A percentile compares a stretch with the other conserved stretches of the same genome.
Evolutionary conservation across 2,797 vertebrate species (phyloP).

Genomic region (Taeniopygia guttata): DNA sequence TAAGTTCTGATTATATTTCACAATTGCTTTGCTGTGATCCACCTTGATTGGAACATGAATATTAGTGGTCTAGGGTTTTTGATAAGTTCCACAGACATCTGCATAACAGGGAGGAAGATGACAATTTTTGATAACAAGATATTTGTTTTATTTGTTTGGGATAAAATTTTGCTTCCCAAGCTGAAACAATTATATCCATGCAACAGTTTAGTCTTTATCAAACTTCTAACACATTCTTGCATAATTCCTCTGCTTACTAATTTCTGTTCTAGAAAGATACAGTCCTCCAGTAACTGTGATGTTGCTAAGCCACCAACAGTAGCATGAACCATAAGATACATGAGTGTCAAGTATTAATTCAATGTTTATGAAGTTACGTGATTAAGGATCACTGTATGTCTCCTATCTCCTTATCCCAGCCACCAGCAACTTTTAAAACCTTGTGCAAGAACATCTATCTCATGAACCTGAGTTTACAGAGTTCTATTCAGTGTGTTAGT

Average conservation of each 20-base stretch:
- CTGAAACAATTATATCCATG: not conserved
- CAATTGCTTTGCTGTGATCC: not conserved
- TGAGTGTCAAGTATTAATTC: not conserved
- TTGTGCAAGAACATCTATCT: not conserved
- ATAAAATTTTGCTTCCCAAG: not conserved
- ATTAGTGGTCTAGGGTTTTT: not conserved
- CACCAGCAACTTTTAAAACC: not conserved
- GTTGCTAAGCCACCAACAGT: not conserved
- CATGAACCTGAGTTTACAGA: not conserved
- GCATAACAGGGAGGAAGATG: not conserved
- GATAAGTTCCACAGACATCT: not conserved
- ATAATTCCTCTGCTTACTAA: not conserved
- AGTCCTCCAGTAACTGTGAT: not conserved
- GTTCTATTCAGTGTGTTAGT: not conserved
- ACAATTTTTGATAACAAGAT: not conserved
- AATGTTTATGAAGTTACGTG: not conserved
- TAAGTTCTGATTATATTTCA: not conserved
- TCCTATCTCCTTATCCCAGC: not conserved
- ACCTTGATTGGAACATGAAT: not conserved
- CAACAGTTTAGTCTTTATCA: not conserved
- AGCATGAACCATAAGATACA: not conserved
- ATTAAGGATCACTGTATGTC: not conserved
- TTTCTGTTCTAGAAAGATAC: not conserved
- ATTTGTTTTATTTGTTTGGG: not conserved
- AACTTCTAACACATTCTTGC: not conserved